Base-by-base conservation (phyloP, 2,797 vertebrate species). In the Hafferia zeledoni region DNA sequence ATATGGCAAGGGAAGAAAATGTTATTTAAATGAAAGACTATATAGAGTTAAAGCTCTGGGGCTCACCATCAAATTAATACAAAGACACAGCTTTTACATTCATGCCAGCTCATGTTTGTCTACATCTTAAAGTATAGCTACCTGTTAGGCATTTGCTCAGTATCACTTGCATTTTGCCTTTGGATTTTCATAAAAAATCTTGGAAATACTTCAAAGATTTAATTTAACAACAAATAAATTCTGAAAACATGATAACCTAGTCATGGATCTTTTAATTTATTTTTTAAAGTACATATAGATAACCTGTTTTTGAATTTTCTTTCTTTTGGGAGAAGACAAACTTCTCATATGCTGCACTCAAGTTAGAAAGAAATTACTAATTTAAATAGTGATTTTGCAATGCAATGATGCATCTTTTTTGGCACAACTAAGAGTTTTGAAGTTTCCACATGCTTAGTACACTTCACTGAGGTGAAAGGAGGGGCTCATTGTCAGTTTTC, bases 211-310 rank as follows among this genome's bases (percentile, higher is more conserved):
- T 82, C 6, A 41, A 71, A 65, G 11, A 46, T 1, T 52, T 22
- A 10, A 28, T 52, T 69, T 6, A 0, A 1, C 23, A 55, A 63
- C n/a, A n/a, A n/a, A n/a, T n/a, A 16, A 13, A 22, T 30, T 13
- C 30, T 41, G 10, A 59, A 59, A 44, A 37, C 10, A 17, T 69
- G 6, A 2, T 56, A 74, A 47, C 4, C 2, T 61, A 67, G 14
- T n/a, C 0, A 52, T 17, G 1, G 10, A 46, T 60, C 35, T 77
- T 82, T 13, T 74, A 5, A 46, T 63, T 63, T 37, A 6, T 10
- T 60, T 49, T 84, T 87, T 8, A 6, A 84, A 84, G 67, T 27
- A 2, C 3, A 3, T 37, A 50, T 10, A 61, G 11, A 69, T n/a
- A 63, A 63, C 5, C 2, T 57, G 14, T 13, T 69, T 93, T 59